Evolutionary conservation across 2,113 vertebrate genomes (phyloP).

Genomic region (Parus major): DNA sequence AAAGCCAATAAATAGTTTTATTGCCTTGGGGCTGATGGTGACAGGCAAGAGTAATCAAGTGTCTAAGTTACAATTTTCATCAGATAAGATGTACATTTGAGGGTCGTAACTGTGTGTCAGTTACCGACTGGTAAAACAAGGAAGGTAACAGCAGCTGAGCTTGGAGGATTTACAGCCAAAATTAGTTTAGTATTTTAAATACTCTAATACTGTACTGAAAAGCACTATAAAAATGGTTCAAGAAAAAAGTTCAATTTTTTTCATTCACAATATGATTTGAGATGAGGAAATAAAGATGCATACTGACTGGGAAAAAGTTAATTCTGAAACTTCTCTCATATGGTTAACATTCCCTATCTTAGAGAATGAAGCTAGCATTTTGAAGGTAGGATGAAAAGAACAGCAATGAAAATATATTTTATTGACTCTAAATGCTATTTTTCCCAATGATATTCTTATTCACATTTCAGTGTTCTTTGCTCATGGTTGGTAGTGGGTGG

Average conservation of each 20-base stretch:
- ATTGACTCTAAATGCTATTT: neutral
- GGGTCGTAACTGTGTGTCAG: neutral
- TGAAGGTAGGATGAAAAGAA: neutral
- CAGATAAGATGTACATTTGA: neutral
- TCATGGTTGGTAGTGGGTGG: neutral
- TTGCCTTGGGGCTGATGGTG: neutral
- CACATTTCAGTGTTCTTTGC: neutral
- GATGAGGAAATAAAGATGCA: neutral
- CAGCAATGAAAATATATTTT: neutral
- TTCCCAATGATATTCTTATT: neutral
- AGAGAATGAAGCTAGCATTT: neutral
- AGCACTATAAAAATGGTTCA: neutral
- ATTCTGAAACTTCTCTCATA: neutral
- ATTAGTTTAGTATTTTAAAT: neutral
- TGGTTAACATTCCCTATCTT: neutral
- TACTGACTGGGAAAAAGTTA: neutral
- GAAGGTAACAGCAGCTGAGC: neutral
- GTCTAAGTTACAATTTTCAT: neutral
- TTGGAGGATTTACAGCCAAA: neutral
- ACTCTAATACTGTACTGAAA: neutral
- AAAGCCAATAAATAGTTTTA: neutral
- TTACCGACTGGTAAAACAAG: neutral
- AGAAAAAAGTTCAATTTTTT: neutral
- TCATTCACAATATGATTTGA: neutral
- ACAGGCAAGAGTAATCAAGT: neutral